A percentile compares a stretch with the other conserved stretches of the same genome.
These are phyloP conservation scores for Auanema freiburgensis DNA, from an alignment of 2,888 invertebrate species.

Conservation along the genomic window DNA sequence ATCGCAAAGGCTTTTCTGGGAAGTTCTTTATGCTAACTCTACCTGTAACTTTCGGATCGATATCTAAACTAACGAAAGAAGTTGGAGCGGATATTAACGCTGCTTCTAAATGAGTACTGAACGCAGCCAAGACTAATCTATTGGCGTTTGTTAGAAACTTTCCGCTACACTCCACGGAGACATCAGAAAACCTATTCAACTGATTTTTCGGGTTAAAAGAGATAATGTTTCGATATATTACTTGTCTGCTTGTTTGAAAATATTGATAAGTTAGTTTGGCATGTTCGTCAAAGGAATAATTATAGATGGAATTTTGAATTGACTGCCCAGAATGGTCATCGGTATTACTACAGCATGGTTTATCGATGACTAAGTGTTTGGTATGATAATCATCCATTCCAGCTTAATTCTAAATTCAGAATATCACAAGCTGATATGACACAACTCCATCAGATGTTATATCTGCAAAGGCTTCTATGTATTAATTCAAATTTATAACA, in stretches of 20 bases:
- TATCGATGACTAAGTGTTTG: too few relatives aligned
- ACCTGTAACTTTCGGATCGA: slow-evolving; percentile 14
- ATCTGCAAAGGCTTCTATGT: too few relatives aligned
- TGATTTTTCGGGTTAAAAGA: not conserved
- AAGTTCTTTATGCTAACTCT: not conserved
- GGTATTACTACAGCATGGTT: too few relatives aligned
- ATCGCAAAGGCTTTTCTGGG: not conserved
- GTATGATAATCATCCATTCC: too few relatives aligned
- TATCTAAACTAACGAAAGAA: not conserved
- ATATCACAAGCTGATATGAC: too few relatives aligned
- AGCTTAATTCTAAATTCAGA: too few relatives aligned
- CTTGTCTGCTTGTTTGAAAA: slow-evolving; percentile 8
- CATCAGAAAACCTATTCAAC: slow-evolving; percentile 24
- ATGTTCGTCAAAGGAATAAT: slow-evolving; percentile 13
- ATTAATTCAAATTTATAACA: too few relatives aligned
- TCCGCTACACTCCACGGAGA: slow-evolving; percentile 31
- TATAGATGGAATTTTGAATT: not conserved
- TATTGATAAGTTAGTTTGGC: slow-evolving; percentile 14
- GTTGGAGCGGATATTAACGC: slow-evolving; percentile 21
- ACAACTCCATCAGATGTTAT: too few relatives aligned
- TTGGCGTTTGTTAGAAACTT: slow-evolving; percentile 31
- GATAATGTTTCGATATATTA: not conserved
- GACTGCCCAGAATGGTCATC: too few relatives aligned
- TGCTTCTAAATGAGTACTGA: slow-evolving; percentile 35
- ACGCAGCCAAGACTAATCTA: slow-evolving; percentile 43